Evolutionary conservation across 2,888 invertebrate species (phyloP).

Genomic region (Cryptocephalus primarius): DNA sequence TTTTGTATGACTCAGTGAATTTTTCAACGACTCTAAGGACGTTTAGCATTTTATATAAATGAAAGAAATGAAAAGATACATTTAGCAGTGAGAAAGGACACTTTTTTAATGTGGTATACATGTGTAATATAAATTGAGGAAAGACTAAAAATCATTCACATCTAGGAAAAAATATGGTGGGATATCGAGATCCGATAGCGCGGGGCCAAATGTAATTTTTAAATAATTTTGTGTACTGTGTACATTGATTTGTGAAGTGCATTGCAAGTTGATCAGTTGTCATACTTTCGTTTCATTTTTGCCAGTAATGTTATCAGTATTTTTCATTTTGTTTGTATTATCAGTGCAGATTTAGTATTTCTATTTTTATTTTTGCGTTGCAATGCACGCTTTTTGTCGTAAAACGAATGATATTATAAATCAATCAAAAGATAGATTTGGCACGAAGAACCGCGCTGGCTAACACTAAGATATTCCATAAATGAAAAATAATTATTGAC

Average conservation of each 20-base stretch:
- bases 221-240: slow-evolving; percentile 31
- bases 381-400: not conserved
- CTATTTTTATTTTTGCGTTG: slow-evolving; percentile 1
- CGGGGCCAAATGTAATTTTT: slow-evolving; percentile 17
- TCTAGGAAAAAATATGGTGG: slow-evolving; percentile 11
- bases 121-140: slow-evolving; percentile 16
- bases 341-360: too few species aligned
- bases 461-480: slow-evolving; percentile 25
- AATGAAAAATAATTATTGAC: slow-evolving; percentile 28
- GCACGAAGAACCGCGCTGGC: slow-evolving; percentile 13
- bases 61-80: slow-evolving; percentile 8
- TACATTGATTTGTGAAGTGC: slow-evolving; percentile 23
- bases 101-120: slow-evolving; percentile 31
- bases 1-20: slow-evolving; percentile 11
- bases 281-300: not conserved
- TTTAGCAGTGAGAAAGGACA: slow-evolving; percentile 23
- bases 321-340: not conserved
- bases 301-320: not conserved
- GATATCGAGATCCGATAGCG: slow-evolving; percentile 10
- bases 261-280: slow-evolving; percentile 4
- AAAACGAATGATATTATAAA: not conserved
- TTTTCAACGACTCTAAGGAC: slow-evolving; percentile 23
- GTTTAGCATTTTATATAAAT: slow-evolving; percentile 27
- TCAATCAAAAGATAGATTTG: slow-evolving; percentile 11
- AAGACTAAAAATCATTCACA: slow-evolving; percentile 12